Base-by-base conservation (phyloP, 2,113 vertebrate genomes). In the Perca fluviatilis region DNA sequence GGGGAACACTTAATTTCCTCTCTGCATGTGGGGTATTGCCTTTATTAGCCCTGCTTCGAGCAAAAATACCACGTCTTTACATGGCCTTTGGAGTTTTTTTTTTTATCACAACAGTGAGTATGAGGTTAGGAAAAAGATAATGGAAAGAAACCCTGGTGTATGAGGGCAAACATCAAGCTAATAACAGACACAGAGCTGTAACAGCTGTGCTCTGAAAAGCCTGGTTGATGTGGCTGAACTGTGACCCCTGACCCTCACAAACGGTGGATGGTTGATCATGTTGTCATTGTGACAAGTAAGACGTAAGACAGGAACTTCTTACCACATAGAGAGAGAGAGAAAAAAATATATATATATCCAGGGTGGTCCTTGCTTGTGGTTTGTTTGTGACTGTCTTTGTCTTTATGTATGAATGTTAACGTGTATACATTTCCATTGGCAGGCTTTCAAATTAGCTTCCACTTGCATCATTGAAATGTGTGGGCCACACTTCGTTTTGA, bases 401-500 rank as follows among this genome's bases (percentile, higher is more conserved):
- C 80, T 85, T 86, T 77, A 67, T 78, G 50, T 68, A 51, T 69
- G 33, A 40, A 36, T 87, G 76, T 83, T 86, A 65, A 65, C 51
- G 36, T 86, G 79, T 74, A 65, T 75, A 86, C 80, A 88, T 84
- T 87, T 90, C 83, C 73, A 70, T 47, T 86, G 77, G 64, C 78
- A 66, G 65, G 11, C 61, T 67, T 81, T 88, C 46, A 89, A 65
- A 79, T 68, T 4, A 46, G 75, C 51, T 61, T 62, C 71, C 13
- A 19, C 36, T 56, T 19, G 27, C 46, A 50, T 46, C 4, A 54
- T 30, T 53, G 53, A 86, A 91, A 83, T 79, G 78, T 89, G 86
- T 51, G 71, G 30, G 70, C 69, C 74, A 74, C 75, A n/a, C 64
- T 89, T 88, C 94, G 84, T 92, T 95, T 94, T 89, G 79, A 89